Conservation (phyloP, 2,888 invertebrate genomes). For the Teleiodes luculella region DNA sequence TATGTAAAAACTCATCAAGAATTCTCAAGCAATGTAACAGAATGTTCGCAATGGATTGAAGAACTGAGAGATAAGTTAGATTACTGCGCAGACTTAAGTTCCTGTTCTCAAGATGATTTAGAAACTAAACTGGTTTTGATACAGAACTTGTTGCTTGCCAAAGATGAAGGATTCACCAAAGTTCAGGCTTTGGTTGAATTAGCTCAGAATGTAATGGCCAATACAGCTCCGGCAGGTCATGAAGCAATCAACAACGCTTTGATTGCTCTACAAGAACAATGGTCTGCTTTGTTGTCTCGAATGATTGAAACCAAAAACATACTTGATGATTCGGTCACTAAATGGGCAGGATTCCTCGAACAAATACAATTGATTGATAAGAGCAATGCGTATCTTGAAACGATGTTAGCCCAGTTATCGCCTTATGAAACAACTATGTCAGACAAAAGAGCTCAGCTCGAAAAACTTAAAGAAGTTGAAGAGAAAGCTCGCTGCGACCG, state of each 20-base stretch:
- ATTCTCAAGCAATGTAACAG: conserved; percentile 87
- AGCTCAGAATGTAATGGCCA: conserved; percentile 93
- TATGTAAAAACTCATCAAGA: conserved; percentile 93
- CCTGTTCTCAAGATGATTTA: conserved; percentile 90
- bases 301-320: conserved; percentile 94
- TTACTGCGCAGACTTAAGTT: conserved; percentile 90
- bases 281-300: conserved; percentile 91
- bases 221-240: conserved; percentile 93
- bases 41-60: conserved; percentile 90
- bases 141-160: conserved; percentile 91
- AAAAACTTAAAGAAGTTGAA: conserved; percentile 90
- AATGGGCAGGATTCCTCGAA: conserved; percentile 94
- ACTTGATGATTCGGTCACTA: conserved; percentile 92
- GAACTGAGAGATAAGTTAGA: conserved; percentile 90
- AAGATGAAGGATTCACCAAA: conserved; percentile 94
- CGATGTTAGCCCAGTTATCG: conserved; percentile 84
- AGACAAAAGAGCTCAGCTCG: conserved; percentile 91
- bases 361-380: conserved; percentile 92
- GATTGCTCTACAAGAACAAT: conserved; percentile 90
- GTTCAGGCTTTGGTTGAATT: conserved; percentile 93
- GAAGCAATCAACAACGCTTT: conserved; percentile 90
- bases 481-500: conserved; percentile 94
- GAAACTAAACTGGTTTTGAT: conserved; percentile 90
- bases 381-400: conserved; percentile 87
- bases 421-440: conserved; percentile 89